Base-by-base conservation (phyloP, 2,888 invertebrate genomes). In the Macrophya alboannulata region DNA sequence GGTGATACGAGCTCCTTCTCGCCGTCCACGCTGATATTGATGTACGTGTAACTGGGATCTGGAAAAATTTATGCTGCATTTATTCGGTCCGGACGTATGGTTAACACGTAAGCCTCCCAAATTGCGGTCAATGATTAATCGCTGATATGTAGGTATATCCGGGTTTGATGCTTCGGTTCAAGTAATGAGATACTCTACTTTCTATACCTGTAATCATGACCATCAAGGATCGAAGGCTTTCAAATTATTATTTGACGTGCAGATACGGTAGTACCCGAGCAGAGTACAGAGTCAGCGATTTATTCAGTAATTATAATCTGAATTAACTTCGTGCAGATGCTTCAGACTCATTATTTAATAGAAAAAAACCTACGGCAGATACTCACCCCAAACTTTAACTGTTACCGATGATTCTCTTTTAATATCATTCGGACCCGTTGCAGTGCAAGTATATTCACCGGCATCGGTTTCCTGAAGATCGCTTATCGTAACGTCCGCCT, bases 371-470 rank as follows among this genome's bases (percentile, higher is more conserved):
- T 1, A 31, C 21, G 12, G 51, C 62, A 25, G 17, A 17, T 77
- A 25, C 65, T 85, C 21, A 92, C 92, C 90, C 21, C 91, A 87
- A 62, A 92, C 85, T 6, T 43, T 85, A 12, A 92, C 88, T 10
- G 84, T 87, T 1, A 71, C 88, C 10, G 37, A 85, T 4, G 88
- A 0, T 0, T 55, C 0, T 0, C 0, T 1, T 10, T 40, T 0
- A 9, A 0, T 3, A 21, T 43, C 59, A 25, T 9, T 0, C 4
- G 8, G 45, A 5, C 89, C 87, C 2, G 21, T 84, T 1, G 92
- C 88, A 3, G 48, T 65, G 25, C 92, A 92, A 8, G 55, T 84
- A 74, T 92, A 92, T 43, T 86, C 86, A 5, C 92, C 92, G 31
- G 88, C 89, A 48, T 92, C 92, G 0, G 89, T 89, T 4, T 90